Conservation (phyloP, 2,888 invertebrate genomes). For the Acleris laterana region DNA sequence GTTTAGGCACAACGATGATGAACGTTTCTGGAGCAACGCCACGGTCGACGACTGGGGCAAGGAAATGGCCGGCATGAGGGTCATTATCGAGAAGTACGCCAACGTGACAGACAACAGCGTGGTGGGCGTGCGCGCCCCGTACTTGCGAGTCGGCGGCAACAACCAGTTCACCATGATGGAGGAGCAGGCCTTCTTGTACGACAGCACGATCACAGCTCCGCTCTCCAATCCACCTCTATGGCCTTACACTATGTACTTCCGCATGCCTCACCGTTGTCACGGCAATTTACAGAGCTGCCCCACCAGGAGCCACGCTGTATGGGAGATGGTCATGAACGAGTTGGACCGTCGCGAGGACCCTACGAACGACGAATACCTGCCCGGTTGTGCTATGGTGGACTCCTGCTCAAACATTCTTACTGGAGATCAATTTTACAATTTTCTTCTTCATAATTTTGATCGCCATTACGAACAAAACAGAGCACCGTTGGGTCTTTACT, state of each 20-base stretch:
- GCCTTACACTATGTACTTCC: constrained; percentile 99
- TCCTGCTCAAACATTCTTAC: constrained; percentile 96
- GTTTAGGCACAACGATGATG: constrained; percentile 94
- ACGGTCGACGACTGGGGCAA: constrained; percentile 97
- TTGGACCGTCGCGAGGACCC: constrained; percentile 96
- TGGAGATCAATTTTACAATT: constrained; percentile 97
- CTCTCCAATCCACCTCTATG: constrained; percentile 96
- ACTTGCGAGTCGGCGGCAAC: constrained; percentile 96
- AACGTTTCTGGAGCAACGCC: constrained; percentile 96
- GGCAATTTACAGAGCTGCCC: constrained; percentile 96
- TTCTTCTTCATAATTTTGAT: constrained; percentile 96
- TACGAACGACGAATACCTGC: constrained; percentile 93
- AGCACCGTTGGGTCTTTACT: constrained; percentile 94
- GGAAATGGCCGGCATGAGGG: constrained; percentile 97
- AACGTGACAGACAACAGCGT: constrained; percentile 96
- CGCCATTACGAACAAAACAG: constrained; percentile 95
- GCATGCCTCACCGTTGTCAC: constrained; percentile 97
- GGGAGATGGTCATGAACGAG: constrained; percentile 98
- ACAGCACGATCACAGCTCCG: constrained; percentile 97
- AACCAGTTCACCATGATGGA: constrained; percentile 99
- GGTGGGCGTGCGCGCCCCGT: constrained; percentile 95
- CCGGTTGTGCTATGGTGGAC: constrained; percentile 97
- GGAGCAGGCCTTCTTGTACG: constrained; percentile 97
- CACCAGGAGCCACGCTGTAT: constrained; percentile 95
- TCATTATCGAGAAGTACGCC: constrained; percentile 94